A percentile compares a stretch with the other conserved stretches of the same genome.
Conservation (phyloP, 2,797 vertebrate genomes). For the Silurus lanzhouensis region DNA sequence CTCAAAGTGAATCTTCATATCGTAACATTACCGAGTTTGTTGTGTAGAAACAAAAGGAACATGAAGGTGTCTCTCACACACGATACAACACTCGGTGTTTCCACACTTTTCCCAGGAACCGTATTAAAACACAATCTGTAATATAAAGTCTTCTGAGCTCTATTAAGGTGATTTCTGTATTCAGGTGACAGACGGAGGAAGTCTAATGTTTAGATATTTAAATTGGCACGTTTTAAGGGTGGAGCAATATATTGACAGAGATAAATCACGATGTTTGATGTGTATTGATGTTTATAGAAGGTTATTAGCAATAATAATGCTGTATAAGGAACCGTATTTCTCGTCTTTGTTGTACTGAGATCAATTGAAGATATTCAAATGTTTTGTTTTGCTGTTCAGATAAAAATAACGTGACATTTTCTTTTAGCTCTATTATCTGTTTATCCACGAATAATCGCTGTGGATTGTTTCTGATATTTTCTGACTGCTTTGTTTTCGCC, state of each 20-base stretch:
- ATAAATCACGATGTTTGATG: neutral
- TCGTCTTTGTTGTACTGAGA: neutral
- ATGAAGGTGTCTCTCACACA: no score
- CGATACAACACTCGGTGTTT: no score
- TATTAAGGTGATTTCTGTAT: no score
- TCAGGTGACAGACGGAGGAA: neutral
- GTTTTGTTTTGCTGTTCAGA: neutral
- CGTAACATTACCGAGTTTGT: no score
- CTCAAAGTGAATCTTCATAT: no score
- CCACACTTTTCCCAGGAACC: no score
- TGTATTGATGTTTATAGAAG: no score
- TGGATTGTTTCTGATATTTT: constrained; percentile 4
- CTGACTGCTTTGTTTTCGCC: neutral
- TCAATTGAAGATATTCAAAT: neutral
- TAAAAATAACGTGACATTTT: neutral
- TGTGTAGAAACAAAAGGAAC: no score
- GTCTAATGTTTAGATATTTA: neutral
- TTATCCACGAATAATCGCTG: neutral
- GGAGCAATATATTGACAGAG: neutral
- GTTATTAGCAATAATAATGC: neutral
- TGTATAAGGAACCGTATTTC: no score
- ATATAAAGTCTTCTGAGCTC: no score
- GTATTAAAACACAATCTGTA: no score
- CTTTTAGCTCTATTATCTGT: neutral
- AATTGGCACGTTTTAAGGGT: neutral